Evolutionary conservation across 2,888 invertebrate species (phyloP).

Genomic region (Chydorus sphaericus): DNA sequence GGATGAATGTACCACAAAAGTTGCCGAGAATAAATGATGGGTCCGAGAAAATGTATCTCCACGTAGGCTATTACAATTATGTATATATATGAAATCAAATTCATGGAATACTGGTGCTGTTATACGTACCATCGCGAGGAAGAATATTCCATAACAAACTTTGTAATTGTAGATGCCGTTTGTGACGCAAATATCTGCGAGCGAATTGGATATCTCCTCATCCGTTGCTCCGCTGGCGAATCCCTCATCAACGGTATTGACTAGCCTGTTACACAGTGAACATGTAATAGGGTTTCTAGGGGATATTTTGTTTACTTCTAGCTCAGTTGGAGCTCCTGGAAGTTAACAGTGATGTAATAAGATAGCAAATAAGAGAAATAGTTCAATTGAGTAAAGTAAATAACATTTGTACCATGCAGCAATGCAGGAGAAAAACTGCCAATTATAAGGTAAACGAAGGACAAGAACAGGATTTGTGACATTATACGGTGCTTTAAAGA

Average conservation of each 20-base stretch:
- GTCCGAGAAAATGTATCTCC: neutral
- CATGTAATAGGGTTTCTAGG: no score
- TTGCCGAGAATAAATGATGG: slow-evolving; percentile 1
- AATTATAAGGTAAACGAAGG: no score
- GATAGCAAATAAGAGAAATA: no score
- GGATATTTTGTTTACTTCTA: no score
- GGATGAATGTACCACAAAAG: slow-evolving; percentile 9
- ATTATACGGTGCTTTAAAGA: no score
- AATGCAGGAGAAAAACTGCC: no score
- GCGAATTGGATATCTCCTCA: neutral
- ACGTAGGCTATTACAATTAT: slow-evolving; percentile 1
- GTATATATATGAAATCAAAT: neutral
- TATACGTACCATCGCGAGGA: neutral
- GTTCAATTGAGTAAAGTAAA: no score
- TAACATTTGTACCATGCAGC: no score
- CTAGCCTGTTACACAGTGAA: neutral
- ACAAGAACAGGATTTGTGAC: no score
- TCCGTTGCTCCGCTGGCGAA: neutral
- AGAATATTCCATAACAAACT: slow-evolving; percentile 6
- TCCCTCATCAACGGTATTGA: neutral
- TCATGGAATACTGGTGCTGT: no score
- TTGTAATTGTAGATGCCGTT: neutral
- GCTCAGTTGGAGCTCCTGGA: no score
- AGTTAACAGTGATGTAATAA: no score
- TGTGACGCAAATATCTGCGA: neutral